These are phyloP conservation scores for Mechanitis mazaeus DNA, from an alignment of 2,888 invertebrate genomes.

Conservation along the genomic window DNA sequence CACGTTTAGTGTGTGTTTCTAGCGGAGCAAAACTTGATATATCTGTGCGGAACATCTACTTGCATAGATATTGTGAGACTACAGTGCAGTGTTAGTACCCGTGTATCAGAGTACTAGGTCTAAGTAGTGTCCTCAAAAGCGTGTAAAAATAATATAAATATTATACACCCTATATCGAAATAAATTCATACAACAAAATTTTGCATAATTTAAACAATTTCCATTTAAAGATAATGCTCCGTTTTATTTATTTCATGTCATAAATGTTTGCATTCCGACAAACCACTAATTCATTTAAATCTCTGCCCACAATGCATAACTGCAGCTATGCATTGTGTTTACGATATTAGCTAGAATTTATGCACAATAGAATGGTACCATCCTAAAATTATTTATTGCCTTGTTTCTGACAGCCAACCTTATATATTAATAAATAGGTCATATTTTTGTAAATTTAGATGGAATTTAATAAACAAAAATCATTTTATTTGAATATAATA, in stretches of 20 bases:
- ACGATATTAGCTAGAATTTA: slow-evolving; percentile 29
- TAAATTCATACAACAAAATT: background rate
- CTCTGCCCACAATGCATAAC: slow-evolving; percentile 17
- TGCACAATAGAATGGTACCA: slow-evolving; percentile 23
- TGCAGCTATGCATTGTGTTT: slow-evolving; percentile 14
- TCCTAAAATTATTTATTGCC: slow-evolving; percentile 21
- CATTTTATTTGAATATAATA: too few relatives aligned
- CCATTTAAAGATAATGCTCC: background rate
- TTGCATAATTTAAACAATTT: slow-evolving; percentile 7
- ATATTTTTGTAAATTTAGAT: too few relatives aligned
- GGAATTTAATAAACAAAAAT: too few relatives aligned
- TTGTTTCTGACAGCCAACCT: slow-evolving; percentile 18
- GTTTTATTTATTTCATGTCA: slow-evolving; percentile 5
- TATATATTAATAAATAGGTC: background rate
- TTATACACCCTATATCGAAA: background rate
- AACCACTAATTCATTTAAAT: slow-evolving; percentile 27
- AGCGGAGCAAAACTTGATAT: slow-evolving; percentile 54
- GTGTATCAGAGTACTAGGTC: too few relatives aligned
- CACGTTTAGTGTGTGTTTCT: slow-evolving; percentile 45
- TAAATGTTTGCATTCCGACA: slow-evolving; percentile 11
- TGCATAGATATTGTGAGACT: slow-evolving; percentile 56
- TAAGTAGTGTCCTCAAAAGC: background rate
- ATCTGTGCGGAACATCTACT: slow-evolving; percentile 69
- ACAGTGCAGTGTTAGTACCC: slow-evolving; percentile 22
- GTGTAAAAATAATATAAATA: background rate